Evolutionary conservation across 2,113 vertebrate genomes (phyloP).

Genomic region (Chionodraco myersi): DNA sequence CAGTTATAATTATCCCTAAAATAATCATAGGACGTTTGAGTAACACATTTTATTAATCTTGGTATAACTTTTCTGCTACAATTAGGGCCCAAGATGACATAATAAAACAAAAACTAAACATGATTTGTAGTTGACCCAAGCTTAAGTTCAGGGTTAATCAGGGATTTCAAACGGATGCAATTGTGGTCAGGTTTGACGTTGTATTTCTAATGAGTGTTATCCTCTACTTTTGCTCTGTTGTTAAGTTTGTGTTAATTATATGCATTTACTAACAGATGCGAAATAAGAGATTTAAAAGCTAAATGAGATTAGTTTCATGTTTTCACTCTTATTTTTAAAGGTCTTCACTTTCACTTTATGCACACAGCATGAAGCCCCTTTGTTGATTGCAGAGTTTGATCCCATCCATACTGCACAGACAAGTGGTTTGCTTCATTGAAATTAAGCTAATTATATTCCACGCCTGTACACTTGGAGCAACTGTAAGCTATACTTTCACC

Average conservation of each 20-base stretch:
- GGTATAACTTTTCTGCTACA: neutral
- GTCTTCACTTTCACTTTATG: conserved; percentile 44
- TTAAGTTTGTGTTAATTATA: conserved; percentile 17
- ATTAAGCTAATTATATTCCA: conserved; percentile 85
- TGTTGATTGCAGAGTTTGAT: conserved; percentile 57
- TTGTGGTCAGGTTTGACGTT: conserved; percentile 11
- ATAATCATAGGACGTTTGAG: too few relatives aligned
- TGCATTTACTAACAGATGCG: conserved; percentile 13
- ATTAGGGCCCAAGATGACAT: neutral
- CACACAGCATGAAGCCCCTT: conserved; percentile 38
- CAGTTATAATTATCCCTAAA: too few relatives aligned
- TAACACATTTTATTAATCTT: too few relatives aligned
- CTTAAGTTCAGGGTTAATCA: conserved; percentile 28
- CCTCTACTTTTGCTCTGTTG: neutral
- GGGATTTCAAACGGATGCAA: conserved; percentile 8
- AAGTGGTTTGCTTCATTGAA: conserved; percentile 76
- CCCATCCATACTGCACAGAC: conserved; percentile 61
- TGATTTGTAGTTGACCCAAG: conserved; percentile 5
- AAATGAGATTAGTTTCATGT: conserved; percentile 33
- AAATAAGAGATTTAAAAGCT: conserved; percentile 47
- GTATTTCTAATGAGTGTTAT: conserved; percentile 7
- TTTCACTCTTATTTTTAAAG: conserved; percentile 40
- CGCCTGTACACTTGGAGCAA: conserved; percentile 67
- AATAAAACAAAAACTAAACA: neutral
- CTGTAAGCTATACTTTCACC: conserved; percentile 82